These are phyloP conservation scores for Tetranychus piercei DNA, from an alignment of 2,888 invertebrate species.

Conservation along the genomic window DNA sequence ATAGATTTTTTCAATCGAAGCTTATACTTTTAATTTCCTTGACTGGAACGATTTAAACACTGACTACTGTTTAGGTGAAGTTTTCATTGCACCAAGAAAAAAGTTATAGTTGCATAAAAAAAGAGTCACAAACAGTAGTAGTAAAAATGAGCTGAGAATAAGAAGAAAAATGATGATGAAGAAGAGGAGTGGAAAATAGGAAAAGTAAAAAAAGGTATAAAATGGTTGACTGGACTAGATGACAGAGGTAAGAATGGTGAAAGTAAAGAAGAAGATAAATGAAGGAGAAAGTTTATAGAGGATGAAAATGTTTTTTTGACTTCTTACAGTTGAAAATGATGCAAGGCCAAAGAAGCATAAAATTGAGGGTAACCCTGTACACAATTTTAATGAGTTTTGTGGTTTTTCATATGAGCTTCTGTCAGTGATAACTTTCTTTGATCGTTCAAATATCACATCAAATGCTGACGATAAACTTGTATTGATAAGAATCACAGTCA, in stretches of 20 bases:
- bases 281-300: constrained; percentile 5
- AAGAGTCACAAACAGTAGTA: background rate
- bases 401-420: background rate
- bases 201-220: background rate
- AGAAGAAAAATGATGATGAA: background rate
- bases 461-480: no score
- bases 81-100: background rate
- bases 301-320: background rate
- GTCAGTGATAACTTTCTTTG: no score
- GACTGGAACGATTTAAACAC: background rate
- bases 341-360: background rate
- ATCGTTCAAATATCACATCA: no score
- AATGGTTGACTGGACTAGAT: background rate
- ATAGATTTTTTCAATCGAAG: background rate
- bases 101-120: background rate
- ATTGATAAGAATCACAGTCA: background rate
- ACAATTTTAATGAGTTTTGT: background rate
- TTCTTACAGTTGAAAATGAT: background rate
- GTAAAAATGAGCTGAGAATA: background rate
- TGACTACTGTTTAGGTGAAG: background rate
- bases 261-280: background rate
- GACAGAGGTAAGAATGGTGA: background rate
- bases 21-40: background rate
- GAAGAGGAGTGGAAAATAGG: background rate
- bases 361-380: background rate